Evolutionary conservation across 2,113 vertebrate species (phyloP).

Genomic region (Leiothrix lutea): DNA sequence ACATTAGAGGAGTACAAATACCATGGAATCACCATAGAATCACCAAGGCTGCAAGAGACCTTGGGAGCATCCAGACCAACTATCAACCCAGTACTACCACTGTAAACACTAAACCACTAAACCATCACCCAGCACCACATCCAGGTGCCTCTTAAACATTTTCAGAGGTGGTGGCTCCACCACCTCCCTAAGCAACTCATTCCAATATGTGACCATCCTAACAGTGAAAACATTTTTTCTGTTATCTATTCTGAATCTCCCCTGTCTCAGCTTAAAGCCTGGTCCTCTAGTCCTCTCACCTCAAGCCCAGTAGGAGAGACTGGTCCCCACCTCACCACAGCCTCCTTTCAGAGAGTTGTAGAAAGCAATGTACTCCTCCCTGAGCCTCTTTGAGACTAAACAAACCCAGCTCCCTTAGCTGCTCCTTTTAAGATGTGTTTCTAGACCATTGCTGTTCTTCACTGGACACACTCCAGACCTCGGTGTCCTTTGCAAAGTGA

Average conservation of each 20-base stretch:
- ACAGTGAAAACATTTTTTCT: background rate
- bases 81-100: no score
- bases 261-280: background rate
- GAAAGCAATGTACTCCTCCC: background rate
- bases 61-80: background rate
- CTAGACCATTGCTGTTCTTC: background rate
- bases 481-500: background rate
- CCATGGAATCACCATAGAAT: background rate
- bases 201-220: background rate
- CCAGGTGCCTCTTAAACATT: background rate
- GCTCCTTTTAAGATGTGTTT: background rate
- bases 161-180: background rate
- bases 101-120: background rate
- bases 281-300: background rate
- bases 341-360: background rate
- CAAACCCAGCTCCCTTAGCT: background rate
- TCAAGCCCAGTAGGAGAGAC: background rate
- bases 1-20: background rate
- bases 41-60: background rate
- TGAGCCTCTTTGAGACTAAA: background rate
- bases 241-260: background rate
- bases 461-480: background rate
- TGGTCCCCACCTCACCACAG: background rate
- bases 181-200: background rate
- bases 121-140: background rate